Conservation (phyloP, 1,140 invertebrate species). For the Colletes gigas region DNA sequence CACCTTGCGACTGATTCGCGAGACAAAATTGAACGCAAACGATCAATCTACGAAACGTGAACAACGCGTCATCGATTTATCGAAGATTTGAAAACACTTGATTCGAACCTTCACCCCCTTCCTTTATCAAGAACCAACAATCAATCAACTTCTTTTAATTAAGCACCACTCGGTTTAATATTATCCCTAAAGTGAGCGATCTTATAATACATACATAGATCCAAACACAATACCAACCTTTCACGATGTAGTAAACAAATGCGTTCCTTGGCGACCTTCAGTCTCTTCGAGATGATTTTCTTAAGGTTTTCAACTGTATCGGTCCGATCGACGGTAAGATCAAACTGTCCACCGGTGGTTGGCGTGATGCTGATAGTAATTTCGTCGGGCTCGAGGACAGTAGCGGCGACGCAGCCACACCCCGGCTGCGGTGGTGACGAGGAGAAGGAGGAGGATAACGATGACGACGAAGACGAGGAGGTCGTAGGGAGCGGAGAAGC, state of each 20-base stretch:
- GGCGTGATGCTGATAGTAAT: slow-evolving; percentile 92
- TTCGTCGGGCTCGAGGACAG: slow-evolving; percentile 82
- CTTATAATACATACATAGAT: too few species aligned
- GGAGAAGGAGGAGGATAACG: slow-evolving; percentile 29
- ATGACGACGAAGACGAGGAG: slow-evolving; percentile 31
- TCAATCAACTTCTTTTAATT: background rate
- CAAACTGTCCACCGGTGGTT: slow-evolving; percentile 94
- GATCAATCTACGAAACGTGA: background rate
- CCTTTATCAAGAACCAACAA: background rate
- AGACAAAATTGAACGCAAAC: slow-evolving; percentile 41
- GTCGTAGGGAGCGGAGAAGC: slow-evolving; percentile 41
- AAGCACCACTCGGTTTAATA: background rate
- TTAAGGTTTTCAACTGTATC: slow-evolving; percentile 94
- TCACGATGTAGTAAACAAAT: slow-evolving; percentile 95
- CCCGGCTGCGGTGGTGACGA: slow-evolving; percentile 75
- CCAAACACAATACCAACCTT: slow-evolving; percentile 83
- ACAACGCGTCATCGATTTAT: background rate
- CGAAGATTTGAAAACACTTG: background rate
- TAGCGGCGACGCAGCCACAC: slow-evolving; percentile 80
- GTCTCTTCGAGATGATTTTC: slow-evolving; percentile 93
- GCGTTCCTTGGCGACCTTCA: slow-evolving; percentile 95
- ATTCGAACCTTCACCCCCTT: background rate
- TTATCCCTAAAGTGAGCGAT: too few species aligned
- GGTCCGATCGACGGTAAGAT: slow-evolving; percentile 88
- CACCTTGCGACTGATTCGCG: slow-evolving; percentile 1